Evolutionary conservation across 53 echinoderm and acorn worm genomes (phyloP), one percentile per base, ranked within the genome.

Genomic region (Luidia sarsii): DNA sequence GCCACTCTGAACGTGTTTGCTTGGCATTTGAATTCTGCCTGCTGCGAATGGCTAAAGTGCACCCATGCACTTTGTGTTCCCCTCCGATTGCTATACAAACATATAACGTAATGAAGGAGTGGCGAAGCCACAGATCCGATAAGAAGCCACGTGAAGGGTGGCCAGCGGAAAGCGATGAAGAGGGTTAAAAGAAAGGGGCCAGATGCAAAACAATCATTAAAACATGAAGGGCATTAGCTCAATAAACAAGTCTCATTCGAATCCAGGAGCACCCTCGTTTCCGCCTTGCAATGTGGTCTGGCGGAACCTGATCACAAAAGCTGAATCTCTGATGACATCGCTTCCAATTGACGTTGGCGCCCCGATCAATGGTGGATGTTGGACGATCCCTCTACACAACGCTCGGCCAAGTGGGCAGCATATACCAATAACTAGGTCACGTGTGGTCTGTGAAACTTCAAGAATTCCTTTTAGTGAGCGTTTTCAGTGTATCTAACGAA

Each of bases 141-240:
- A 36, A 32, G 28, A 36, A 30, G 55, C 55, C 61, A 77, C 14
- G 43, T 60, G 46, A 29, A 46, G 46, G 29, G 20, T 77, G 32
- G 36, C 19, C 46, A 20, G 32, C 45, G 45, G 52, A 30, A 39
- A 61, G 38, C 13, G 48, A 77, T 60, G 56, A 24, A 23, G 23
- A n/a, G 25, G 30, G 6, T 10, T 6, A 41, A 41, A 6, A 6
- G 11, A 41, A 41, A 41, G 6, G 41, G 41, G 41, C 41, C 6
- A 11, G 41, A 41, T 41, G 35, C 21, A 65, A 59, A 21, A 11
- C 65, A 32, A 77, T 77, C 60, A 57, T 43, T 77, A 61, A 77
- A 60, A 77, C 77, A 77, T 77, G 77, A 77, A 77, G 77, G n/a
- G 77, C 61, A 61, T 77, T 77, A 61, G 77, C 30, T 77, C 32